Conservation (phyloP, 2,888 invertebrate species). For the Xestoiulus laeticollis region DNA sequence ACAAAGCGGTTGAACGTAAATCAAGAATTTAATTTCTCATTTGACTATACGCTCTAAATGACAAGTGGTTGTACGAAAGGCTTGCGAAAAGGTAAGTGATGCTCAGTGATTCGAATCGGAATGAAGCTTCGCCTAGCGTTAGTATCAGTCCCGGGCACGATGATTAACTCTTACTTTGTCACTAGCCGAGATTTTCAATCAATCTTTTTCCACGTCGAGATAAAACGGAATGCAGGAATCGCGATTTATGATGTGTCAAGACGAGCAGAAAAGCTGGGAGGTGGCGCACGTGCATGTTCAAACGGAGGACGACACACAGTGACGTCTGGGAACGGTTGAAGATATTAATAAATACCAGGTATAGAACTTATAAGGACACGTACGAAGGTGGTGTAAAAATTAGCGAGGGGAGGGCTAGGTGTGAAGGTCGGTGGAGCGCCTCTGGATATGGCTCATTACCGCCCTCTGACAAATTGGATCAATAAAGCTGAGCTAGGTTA, state of each 20-base stretch:
- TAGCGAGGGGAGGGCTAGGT: neutral
- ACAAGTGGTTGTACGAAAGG: neutral
- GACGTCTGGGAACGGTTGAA: neutral
- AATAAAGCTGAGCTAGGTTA: constrained; percentile 15
- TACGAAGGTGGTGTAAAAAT: neutral
- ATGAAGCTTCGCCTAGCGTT: neutral
- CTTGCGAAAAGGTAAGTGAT: neutral
- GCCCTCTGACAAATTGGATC: constrained; percentile 34
- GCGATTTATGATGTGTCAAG: constrained; percentile 12
- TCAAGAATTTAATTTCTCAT: neutral
- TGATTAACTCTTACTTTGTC: constrained; percentile 37
- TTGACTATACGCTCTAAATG: neutral
- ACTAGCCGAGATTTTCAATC: constrained; percentile 34
- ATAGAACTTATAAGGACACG: neutral
- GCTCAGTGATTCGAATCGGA: neutral
- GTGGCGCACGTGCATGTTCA: neutral
- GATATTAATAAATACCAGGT: neutral
- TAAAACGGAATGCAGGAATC: neutral
- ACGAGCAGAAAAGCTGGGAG: neutral
- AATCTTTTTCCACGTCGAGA: constrained; percentile 29
- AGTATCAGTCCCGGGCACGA: neutral
- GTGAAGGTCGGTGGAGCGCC: neutral
- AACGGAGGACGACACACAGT: neutral
- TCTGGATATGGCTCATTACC: constrained; percentile 3
- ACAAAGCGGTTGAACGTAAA: neutral